Percentiles rank a stretch among this genome's conserved stretches.
These are phyloP conservation scores for Mastomys natalensis DNA, from an alignment of 2,113 vertebrate species.

Conservation along the genomic window DNA sequence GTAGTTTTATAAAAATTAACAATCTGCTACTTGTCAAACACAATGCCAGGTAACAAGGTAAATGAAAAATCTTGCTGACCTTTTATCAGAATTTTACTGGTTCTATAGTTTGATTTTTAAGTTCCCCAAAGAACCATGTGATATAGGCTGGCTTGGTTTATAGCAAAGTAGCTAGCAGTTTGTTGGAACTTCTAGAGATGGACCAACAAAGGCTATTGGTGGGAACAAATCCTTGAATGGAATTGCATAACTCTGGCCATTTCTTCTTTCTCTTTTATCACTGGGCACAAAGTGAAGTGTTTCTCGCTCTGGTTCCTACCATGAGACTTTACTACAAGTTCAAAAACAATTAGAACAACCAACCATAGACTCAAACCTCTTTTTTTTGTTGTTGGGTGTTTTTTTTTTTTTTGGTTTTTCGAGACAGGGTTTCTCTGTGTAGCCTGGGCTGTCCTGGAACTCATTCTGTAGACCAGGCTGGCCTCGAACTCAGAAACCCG, in stretches of 20 bases:
- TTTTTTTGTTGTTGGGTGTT: no score
- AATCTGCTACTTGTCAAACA: neutral
- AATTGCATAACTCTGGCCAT: neutral
- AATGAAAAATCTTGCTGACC: neutral
- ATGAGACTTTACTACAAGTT: neutral
- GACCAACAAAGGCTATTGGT: neutral
- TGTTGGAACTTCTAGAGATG: neutral
- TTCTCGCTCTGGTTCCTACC: neutral
- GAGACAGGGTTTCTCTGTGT: no score
- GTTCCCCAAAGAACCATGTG: neutral
- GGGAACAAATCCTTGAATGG: neutral
- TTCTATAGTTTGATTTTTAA: neutral
- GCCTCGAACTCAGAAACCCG: no score
- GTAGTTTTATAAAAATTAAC: neutral
- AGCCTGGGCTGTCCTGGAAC: no score
- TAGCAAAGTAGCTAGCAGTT: neutral
- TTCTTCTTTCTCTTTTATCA: neutral
- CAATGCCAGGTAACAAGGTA: neutral
- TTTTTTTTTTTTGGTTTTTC: no score
- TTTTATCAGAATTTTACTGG: neutral
- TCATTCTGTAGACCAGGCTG: no score
- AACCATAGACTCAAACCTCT: neutral
- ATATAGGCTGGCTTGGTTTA: neutral
- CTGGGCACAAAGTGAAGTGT: neutral
- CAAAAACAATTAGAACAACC: neutral